Conservation (phyloP, 2,888 invertebrate genomes). For the Meteorus colon region DNA sequence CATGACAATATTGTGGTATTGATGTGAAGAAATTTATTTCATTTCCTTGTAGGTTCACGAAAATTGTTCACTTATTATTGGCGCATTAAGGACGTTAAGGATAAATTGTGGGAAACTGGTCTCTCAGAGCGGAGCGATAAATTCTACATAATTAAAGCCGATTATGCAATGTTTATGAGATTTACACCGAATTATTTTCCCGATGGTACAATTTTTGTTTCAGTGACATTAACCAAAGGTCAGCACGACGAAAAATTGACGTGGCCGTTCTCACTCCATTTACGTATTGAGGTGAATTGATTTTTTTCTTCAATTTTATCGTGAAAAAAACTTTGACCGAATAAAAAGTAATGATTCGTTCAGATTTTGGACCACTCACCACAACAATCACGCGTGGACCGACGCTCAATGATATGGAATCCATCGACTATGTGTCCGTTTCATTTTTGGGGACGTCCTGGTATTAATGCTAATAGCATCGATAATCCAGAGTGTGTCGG, state of each 20-base stretch:
- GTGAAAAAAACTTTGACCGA: neutral
- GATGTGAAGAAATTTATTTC: no score
- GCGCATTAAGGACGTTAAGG: conserved; percentile 66
- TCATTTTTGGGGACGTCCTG: conserved; percentile 71
- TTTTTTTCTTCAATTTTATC: neutral
- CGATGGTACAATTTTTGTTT: conserved; percentile 64
- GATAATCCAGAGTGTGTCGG: conserved; percentile 73
- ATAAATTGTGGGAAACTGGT: conserved; percentile 70
- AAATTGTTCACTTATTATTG: conserved; percentile 70
- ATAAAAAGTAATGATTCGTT: conserved; percentile 8
- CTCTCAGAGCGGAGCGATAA: conserved; percentile 69
- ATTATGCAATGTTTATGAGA: conserved; percentile 72
- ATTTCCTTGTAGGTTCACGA: conserved; percentile 43
- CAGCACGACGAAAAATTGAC: conserved; percentile 64
- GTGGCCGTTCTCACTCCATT: conserved; percentile 71
- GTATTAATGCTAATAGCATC: conserved; percentile 49
- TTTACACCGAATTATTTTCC: conserved; percentile 69
- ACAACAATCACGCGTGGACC: conserved; percentile 56
- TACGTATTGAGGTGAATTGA: conserved; percentile 64
- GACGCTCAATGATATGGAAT: conserved; percentile 70
- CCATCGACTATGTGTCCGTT: conserved; percentile 70
- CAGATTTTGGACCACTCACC: conserved; percentile 60
- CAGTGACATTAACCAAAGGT: conserved; percentile 71
- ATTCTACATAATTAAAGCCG: conserved; percentile 68
- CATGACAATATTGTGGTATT: no score